Evolutionary conservation across 2,888 invertebrate species (phyloP).

Genomic region (Rotaria magnacalcarata): DNA sequence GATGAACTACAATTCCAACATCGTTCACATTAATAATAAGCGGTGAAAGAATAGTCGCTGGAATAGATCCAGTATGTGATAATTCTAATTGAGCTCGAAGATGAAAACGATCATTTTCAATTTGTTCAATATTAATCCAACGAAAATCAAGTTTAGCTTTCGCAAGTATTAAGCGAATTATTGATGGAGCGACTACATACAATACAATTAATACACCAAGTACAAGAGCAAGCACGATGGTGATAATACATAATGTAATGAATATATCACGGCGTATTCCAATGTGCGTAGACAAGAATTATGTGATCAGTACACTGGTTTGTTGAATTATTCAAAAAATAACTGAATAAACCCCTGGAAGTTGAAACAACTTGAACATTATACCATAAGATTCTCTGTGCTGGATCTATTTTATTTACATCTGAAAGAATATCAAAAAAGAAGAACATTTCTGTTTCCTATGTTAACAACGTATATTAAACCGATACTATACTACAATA

Average conservation of each 20-base stretch:
- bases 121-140: background rate
- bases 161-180: background rate
- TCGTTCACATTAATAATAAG: background rate
- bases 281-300: background rate
- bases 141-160: background rate
- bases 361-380: no score
- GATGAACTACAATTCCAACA: background rate
- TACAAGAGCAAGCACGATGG: background rate
- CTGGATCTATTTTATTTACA: no score
- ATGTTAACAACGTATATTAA: no score
- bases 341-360: no score
- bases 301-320: background rate
- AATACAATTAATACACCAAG: background rate
- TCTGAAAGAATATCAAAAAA: no score
- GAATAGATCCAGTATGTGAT: background rate
- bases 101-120: constrained; percentile 4
- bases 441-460: no score
- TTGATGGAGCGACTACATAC: background rate
- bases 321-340: no score
- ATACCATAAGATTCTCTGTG: no score
- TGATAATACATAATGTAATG: background rate
- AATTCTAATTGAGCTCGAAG: background rate
- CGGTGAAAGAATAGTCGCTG: background rate
- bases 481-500: no score
- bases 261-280: background rate